phyloP scores from a whole-genome alignment of 2,797 vertebrate genomes.

The Catamblyrhynchus diadema region DNA sequence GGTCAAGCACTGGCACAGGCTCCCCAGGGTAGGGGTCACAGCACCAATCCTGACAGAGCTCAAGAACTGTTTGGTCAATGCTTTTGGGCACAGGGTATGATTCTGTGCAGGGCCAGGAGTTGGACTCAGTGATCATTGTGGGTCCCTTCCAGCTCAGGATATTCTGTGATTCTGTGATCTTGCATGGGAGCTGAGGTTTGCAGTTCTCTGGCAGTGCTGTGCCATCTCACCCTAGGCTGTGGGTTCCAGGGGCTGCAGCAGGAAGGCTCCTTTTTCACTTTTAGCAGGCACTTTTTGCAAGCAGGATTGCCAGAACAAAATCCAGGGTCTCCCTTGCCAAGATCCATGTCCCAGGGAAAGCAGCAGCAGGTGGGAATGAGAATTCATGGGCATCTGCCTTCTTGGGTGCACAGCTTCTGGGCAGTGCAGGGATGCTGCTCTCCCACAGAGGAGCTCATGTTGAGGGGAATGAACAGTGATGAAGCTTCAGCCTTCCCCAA shows the following conservation, averaged over 20 bases:
- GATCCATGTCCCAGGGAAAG: background rate
- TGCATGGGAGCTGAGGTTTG: background rate
- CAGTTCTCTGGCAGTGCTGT: background rate
- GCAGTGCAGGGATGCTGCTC: background rate
- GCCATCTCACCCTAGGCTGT: background rate
- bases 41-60: background rate
- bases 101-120: background rate
- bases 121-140: background rate
- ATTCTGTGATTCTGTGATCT: background rate
- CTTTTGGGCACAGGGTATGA: background rate
- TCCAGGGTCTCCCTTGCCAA: background rate
- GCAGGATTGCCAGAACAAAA: background rate
- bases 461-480: background rate
- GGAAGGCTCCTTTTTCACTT: background rate
- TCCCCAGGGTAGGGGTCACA: background rate
- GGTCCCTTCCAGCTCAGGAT: background rate
- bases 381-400: conserved; percentile 25
- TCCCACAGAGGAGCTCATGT: background rate
- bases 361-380: conserved; percentile 36
- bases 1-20: background rate
- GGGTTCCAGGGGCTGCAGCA: background rate
- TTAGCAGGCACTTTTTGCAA: background rate
- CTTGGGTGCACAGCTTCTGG: background rate
- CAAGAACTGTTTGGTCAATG: background rate
- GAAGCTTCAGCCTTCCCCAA: background rate